Evolutionary conservation across 2,113 vertebrate species (phyloP).

Genomic region (Pangasianodon gigas): DNA sequence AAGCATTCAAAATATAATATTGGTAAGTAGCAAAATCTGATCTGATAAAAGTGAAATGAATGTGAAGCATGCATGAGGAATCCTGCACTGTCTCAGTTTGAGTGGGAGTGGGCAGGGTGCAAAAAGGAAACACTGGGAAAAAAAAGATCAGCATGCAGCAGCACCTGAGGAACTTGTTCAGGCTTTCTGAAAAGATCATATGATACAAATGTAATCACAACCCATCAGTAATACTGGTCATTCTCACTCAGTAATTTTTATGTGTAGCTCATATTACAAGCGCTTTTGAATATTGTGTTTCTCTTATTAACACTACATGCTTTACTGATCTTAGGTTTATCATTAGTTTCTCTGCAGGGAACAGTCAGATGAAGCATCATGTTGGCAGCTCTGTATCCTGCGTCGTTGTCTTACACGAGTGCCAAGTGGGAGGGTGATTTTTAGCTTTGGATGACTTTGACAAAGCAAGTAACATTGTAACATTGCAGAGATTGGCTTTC

Average conservation of each 20-base stretch:
- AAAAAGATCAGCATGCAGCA: conserved; percentile 26
- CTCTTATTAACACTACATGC: conserved; percentile 6
- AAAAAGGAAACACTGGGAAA: neutral
- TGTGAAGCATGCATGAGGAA: conserved; percentile 39
- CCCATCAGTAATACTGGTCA: conserved; percentile 9
- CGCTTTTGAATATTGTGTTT: conserved; percentile 23
- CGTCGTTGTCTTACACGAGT: conserved; percentile 13
- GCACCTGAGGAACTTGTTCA: conserved; percentile 35
- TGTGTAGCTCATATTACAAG: conserved; percentile 36
- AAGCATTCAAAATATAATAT: neutral
- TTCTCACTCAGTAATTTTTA: conserved; percentile 28
- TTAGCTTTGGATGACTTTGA: conserved; percentile 26
- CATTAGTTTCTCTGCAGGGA: conserved; percentile 23
- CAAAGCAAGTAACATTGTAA: conserved; percentile 17
- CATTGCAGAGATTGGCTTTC: neutral
- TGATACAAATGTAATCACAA: conserved; percentile 28
- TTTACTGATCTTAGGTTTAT: conserved; percentile 12
- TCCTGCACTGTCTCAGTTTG: conserved; percentile 38
- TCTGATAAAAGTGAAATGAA: neutral
- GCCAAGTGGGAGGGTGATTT: conserved; percentile 17
- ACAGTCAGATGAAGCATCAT: neutral
- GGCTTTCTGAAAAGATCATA: conserved; percentile 40
- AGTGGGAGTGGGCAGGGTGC: conserved; percentile 11
- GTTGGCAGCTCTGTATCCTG: neutral
- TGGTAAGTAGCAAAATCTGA: neutral